Evolutionary conservation across 2,113 vertebrate species (phyloP).

Genomic region (Nesogale talazaci): DNA sequence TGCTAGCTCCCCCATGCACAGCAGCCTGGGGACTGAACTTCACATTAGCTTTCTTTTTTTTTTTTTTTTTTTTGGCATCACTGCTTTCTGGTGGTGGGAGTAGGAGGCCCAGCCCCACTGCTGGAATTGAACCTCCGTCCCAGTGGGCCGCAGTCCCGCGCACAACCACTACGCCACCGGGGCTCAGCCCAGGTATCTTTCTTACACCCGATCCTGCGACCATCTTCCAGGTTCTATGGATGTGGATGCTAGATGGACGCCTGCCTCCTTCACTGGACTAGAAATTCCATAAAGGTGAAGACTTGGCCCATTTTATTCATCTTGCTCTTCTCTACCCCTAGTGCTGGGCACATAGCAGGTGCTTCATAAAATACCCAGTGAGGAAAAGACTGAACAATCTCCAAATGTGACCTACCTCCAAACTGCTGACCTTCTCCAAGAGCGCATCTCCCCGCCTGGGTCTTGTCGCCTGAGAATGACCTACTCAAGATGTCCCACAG

Average conservation of each 20-base stretch:
- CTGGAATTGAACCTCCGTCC: too few relatives aligned
- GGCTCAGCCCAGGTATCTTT: too few relatives aligned
- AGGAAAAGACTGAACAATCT: background rate
- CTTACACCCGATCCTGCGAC: background rate
- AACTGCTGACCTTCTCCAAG: background rate
- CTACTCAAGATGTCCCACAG: background rate
- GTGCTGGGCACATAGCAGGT: too few relatives aligned
- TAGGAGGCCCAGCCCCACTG: too few relatives aligned
- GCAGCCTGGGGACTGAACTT: too few relatives aligned
- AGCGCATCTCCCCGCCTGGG: background rate
- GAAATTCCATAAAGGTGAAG: background rate
- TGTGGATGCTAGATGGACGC: background rate
- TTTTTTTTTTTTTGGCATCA: too few relatives aligned
- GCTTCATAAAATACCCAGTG: background rate
- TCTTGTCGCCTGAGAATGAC: background rate
- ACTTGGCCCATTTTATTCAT: background rate
- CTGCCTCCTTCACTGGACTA: background rate
- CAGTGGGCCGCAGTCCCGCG: too few relatives aligned
- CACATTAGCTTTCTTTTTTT: too few relatives aligned
- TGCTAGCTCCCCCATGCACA: too few relatives aligned
- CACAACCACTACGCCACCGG: too few relatives aligned
- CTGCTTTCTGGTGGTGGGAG: too few relatives aligned
- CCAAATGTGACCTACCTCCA: background rate
- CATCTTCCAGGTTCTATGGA: background rate
- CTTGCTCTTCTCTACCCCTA: background rate